Evolutionary conservation across 2,888 invertebrate genomes (phyloP), one percentile per base, ranked within the genome.

Genomic region (Platynereis dumerilii): DNA sequence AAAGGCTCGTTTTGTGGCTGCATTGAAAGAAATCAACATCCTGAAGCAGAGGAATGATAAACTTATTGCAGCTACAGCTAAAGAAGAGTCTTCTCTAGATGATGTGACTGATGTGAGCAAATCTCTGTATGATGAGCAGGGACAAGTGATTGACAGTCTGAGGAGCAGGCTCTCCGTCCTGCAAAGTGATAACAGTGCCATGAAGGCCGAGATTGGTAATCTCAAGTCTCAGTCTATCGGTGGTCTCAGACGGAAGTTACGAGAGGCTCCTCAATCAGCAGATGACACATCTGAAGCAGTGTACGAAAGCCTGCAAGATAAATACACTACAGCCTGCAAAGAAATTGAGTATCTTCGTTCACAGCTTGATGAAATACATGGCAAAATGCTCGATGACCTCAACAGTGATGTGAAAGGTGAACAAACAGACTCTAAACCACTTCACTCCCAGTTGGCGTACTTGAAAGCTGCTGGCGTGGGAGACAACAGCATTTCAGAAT

Each of bases 81-180:
- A 34, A 2, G 60, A 60, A 28, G 17, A 48, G 10, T 45, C 29
- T 5, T 28, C 34, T 2, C 20, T 12, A n/a, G 60, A 52, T 29
- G 61, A 61, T 34, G 61, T 39, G 22, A 26, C 61, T 29, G 61
- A 61, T 26, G 39, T 29, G 54, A 61, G 15, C 39, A n/a, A 39
- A 24, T 39, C 48, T 27, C 34, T 34, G 12, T 34, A 34, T 34
- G 34, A 34, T 34, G 34, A 34, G 12, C 34, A 34, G 34, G 12
- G 34, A 34, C 53, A 54, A 24, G 54, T 29, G 42, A 28, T 54
- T 20, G 61, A 55, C 24, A 42, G 20, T 39, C 42, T 61, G 17
- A 61, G 34, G 27, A n/a, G 10, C 12, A 48, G 42, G 24, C 28
- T 53, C 22, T 24, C 42, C 3, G 29, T 54, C 5, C 26, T 61